Base-by-base conservation (phyloP, 2,888 invertebrate genomes). In the Entomobrya multifasciata region DNA sequence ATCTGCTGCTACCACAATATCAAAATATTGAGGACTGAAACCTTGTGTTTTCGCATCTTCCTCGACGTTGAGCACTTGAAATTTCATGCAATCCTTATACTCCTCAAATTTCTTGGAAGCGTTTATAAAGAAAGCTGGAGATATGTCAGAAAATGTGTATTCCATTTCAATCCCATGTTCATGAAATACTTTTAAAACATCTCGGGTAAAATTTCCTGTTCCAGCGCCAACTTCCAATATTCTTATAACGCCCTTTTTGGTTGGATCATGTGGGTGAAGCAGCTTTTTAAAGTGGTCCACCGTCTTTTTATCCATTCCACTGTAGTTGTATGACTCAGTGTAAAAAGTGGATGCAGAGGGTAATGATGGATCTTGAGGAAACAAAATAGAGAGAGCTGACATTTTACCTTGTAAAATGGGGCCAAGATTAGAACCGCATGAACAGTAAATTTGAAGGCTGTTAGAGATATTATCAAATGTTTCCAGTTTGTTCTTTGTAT, bases 131-230 rank as follows among this genome's bases (percentile, higher is more conserved):
- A 85, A 77, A 0, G 82, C 65, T 1, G 84, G 52, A 4, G 87
- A 87, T 22, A 87, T 72, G 27, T 88, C 88, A 1, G 88, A 82
- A 78, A 81, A 88, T 1, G 84, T 87, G 44, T 80, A 88, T 17
- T 87, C 83, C 5, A 76, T 76, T 4, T 25, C 52, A 22, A 67
- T 11, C 1, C 25, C 36, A n/a, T 74, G 47, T 20, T 72, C 76
- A 5, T 41, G 44, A 8, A 88, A 27, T 41, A 78, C 25, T 4
- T 11, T 0, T 8, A 88, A 41, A 44, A 86, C 41, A 15, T 62
- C 55, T n/a, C 60, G 27, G 1, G 85, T 60, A 25, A 78, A 80
- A 30, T 80, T 74, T 6, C 67, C 81, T 13, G 77, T 76, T 0
- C 81, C 76, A n/a, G 86, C 81, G 0, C 86, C 86, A 1, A 86